A percentile compares a stretch with the other conserved stretches of the same genome.
phyloP scores from a whole-genome alignment of 2,888 invertebrate species.

The Harpalus rubripes region DNA sequence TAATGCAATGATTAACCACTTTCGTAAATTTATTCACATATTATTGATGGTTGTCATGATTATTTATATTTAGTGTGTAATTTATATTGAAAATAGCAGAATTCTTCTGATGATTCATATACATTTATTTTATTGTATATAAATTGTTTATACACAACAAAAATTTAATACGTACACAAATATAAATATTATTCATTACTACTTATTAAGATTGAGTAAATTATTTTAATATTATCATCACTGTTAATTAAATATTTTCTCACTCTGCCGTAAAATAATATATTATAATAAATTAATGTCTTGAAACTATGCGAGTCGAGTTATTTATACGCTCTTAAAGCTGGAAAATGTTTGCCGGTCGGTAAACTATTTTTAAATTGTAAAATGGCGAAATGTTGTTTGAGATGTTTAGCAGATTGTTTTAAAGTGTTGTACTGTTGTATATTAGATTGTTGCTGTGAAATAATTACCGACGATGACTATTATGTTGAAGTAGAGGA shows the following conservation, averaged over 20 bases:
- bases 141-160: neutral
- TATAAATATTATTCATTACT: neutral
- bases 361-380: constrained; percentile 58
- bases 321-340: constrained; percentile 33
- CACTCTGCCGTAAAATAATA: neutral
- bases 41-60: neutral
- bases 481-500: constrained; percentile 59
- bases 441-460: constrained; percentile 60
- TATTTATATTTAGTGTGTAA: constrained; percentile 36
- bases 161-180: neutral
- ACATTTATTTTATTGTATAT: neutral
- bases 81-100: constrained; percentile 1
- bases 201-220: no score
- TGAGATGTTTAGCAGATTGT: constrained; percentile 58
- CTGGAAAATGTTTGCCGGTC: constrained; percentile 15
- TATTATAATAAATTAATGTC: constrained; percentile 24
- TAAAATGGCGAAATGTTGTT: constrained; percentile 57
- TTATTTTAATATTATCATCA: no score
- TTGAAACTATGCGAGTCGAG: constrained; percentile 33
- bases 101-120: neutral
- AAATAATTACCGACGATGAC: constrained; percentile 57
- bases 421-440: constrained; percentile 58
- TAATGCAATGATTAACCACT: neutral
- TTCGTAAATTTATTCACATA: neutral
- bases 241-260: neutral